Base-by-base conservation (phyloP, 2,888 invertebrate genomes). In the Sphaeridia pumilis region DNA sequence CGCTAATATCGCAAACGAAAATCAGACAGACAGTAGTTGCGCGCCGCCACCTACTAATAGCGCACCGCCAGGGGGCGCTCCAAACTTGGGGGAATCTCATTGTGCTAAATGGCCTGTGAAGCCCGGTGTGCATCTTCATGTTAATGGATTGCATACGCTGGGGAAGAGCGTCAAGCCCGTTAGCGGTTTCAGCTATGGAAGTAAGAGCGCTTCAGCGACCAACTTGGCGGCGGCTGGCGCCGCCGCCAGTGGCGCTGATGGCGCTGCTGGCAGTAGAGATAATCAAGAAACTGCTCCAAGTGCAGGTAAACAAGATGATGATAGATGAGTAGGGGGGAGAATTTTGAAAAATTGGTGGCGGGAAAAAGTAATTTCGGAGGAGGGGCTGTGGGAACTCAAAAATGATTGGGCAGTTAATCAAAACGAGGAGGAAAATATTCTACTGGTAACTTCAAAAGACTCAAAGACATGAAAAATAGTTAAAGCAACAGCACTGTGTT, bases 91-190 rank as follows among this genome's bases (percentile, higher is more conserved):
- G 31, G 46, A 52, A 22, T 51, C 55, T 59, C 63, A 51, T 43
- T 45, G 45, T 28, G 47, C 54, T 49, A 82, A 85, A 69, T 90
- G 89, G 89, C 89, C 89, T 7, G 72, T 88, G 56, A 83, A 86
- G 67, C 88, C 89, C 2, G 89, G 89, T 49, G 87, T 89, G 49
- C 75, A 89, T 67, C 83, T 89, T 46, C 89, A 89, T 69, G 83
- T 88, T 24, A 87, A 87, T 73, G 84, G 85, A 52, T 80, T 83
- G 70, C 83, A 85, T 70, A 84, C 83, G 64, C 72, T 78, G 46
- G 66, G 66, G 36, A 63, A 66, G 52, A 61, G 60, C 54, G 61
- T 63, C 5, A 64, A 61, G 52, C 61, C 64, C 28, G 63, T 64
- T 34, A 63, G 60, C 51, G 66, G 65, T 20, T 66, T 66, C 56